Conservation (phyloP, 2,113 vertebrate species). For the Enhydra lutris region DNA sequence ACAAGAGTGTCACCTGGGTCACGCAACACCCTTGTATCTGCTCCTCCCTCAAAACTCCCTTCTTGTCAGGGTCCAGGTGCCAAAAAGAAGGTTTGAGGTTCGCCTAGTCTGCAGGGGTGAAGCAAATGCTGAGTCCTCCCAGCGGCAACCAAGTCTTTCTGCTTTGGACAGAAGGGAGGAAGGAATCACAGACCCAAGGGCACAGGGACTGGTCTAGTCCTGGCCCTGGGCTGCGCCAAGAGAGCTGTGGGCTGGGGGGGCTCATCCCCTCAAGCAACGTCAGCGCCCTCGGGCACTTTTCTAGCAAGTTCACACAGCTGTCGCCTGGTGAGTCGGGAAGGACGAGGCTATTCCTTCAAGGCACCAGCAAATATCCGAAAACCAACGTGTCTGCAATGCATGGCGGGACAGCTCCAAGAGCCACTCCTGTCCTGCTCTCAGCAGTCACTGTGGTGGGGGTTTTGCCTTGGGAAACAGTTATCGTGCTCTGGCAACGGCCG, state of each 20-base stretch:
- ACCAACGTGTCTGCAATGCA: not conserved
- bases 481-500: not conserved
- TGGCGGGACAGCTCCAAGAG: not conserved
- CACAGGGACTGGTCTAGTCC: not conserved
- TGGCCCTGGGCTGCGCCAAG: not conserved
- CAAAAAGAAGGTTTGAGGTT: conserved; percentile 67
- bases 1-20: conserved; percentile 62
- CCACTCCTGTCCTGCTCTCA: not conserved
- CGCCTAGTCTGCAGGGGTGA: conserved; percentile 53
- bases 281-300: rapidly evolving
- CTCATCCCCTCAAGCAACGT: not conserved
- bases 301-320: not conserved
- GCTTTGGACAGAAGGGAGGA: not conserved
- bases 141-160: not conserved
- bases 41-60: not conserved
- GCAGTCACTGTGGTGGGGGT: not conserved
- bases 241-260: not conserved
- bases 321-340: not conserved
- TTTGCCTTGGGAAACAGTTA: not conserved
- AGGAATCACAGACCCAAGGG: not conserved
- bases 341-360: not conserved
- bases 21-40: not conserved
- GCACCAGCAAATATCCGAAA: not conserved
- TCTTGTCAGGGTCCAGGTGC: conserved; percentile 68
- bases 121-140: not conserved